phyloP scores from a whole-genome alignment of 2,888 invertebrate genomes.

The Tupiocoris notatus region DNA sequence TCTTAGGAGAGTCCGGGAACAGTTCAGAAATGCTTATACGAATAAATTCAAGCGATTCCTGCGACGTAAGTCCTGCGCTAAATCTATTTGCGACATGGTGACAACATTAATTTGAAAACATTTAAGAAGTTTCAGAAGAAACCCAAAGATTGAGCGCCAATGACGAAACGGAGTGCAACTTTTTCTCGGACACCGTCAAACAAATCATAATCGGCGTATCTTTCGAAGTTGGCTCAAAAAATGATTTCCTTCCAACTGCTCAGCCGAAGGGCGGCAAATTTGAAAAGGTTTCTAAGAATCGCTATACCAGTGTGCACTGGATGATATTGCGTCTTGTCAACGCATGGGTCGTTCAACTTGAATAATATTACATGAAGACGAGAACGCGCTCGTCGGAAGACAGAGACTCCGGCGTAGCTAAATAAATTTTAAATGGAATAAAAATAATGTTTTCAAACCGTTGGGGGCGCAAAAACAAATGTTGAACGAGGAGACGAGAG shows the following conservation, averaged over 20 bases:
- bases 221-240: neutral
- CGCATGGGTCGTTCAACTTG: constrained; percentile 40
- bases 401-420: neutral
- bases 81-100: no score
- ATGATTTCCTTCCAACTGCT: neutral
- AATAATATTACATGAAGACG: constrained; percentile 16
- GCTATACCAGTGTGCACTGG: neutral
- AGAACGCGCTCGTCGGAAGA: neutral
- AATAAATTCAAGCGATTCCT: no score
- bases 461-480: constrained; percentile 30
- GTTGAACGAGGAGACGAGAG: constrained; percentile 19
- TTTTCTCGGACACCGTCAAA: neutral
- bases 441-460: neutral
- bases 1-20: no score
- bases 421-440: constrained; percentile 13
- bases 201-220: neutral
- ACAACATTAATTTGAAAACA: no score
- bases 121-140: no score
- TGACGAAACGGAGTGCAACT: neutral
- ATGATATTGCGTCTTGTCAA: constrained; percentile 16
- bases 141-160: no score
- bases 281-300: constrained; percentile 23
- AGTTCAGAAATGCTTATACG: no score
- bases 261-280: neutral
- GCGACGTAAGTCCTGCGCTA: no score